A percentile compares a stretch with the other conserved stretches of the same genome.
Evolutionary conservation across 2,888 invertebrate species (phyloP).

Genomic region (Thalpophila matura): DNA sequence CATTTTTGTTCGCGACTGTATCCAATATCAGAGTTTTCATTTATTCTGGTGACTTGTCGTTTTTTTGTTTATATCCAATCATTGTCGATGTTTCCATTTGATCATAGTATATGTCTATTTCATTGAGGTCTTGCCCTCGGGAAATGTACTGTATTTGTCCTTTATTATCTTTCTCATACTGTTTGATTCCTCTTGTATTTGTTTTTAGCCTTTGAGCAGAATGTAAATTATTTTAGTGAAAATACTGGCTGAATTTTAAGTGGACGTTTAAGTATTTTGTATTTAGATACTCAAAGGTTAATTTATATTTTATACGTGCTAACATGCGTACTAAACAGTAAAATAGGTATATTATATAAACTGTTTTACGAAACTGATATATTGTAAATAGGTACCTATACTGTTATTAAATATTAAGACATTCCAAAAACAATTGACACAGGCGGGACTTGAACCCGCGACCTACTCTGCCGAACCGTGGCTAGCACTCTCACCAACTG

Average conservation of each 20-base stretch:
- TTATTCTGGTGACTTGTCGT: slow-evolving; percentile 45
- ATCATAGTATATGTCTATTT: slow-evolving; percentile 52
- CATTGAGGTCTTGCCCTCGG: slow-evolving; percentile 54
- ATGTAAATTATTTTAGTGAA: slow-evolving; percentile 25
- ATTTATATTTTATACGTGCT: no score
- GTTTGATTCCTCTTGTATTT: slow-evolving; percentile 25
- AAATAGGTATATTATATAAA: no score
- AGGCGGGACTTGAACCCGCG: no score
- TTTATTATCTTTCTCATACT: slow-evolving; percentile 60
- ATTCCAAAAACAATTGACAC: no score
- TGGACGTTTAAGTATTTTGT: neutral
- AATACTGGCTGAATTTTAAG: slow-evolving; percentile 12
- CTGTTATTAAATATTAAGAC: no score
- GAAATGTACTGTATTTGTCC: slow-evolving; percentile 61
- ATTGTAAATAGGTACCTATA: no score
- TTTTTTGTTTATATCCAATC: slow-evolving; percentile 62
- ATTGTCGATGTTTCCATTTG: slow-evolving; percentile 44
- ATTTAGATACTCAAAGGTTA: no score
- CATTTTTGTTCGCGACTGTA: slow-evolving; percentile 18
- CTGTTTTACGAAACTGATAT: no score
- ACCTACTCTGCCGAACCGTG: no score
- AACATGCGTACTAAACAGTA: no score
- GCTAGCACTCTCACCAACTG: no score
- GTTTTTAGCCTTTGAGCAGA: slow-evolving; percentile 14
- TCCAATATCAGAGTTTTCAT: slow-evolving; percentile 38